A percentile compares a stretch with the other conserved stretches of the same genome.
These are phyloP conservation scores for Thinocorus orbignyianus DNA, from an alignment of 2,113 vertebrate genomes.

Conservation along the genomic window DNA sequence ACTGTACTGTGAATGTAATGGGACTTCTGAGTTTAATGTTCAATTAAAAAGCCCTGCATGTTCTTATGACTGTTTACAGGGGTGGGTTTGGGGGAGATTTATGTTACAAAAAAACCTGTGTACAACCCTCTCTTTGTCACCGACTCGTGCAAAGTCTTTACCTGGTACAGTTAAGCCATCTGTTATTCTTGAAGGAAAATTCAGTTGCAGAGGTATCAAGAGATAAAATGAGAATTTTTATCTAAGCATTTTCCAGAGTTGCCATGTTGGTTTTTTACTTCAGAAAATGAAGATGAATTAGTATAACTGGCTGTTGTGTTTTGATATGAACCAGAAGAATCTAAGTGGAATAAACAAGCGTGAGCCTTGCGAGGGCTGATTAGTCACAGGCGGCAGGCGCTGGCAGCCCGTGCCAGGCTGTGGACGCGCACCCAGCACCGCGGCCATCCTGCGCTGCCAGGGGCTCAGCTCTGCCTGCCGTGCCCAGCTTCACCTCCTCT, in stretches of 20 bases:
- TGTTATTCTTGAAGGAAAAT: conserved; percentile 41
- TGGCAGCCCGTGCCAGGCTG: neutral
- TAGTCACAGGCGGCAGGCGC: neutral
- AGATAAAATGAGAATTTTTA: conserved; percentile 16
- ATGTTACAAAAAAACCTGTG: conserved; percentile 13
- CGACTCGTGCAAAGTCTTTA: neutral
- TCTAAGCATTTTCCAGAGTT: conserved; percentile 23
- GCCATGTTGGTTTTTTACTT: conserved; percentile 15
- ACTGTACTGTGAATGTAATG: conserved; percentile 31
- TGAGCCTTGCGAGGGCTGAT: neutral
- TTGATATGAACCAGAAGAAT: conserved; percentile 15
- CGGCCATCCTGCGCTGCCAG: accelerated
- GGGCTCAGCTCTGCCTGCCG: neutral
- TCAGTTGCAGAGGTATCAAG: conserved; percentile 6
- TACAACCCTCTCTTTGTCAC: conserved; percentile 1
- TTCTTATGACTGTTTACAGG: conserved; percentile 54
- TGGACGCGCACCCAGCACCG: neutral
- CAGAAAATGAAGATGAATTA: conserved; percentile 62
- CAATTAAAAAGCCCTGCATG: conserved; percentile 43
- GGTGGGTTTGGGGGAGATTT: conserved; percentile 47
- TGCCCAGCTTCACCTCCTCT: neutral
- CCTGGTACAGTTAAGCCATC: neutral
- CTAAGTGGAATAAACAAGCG: neutral
- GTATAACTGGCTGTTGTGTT: conserved; percentile 4
- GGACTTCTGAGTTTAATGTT: conserved; percentile 43